Evolutionary conservation across 2,888 invertebrate genomes (phyloP).

Genomic region (Biston stratarius): DNA sequence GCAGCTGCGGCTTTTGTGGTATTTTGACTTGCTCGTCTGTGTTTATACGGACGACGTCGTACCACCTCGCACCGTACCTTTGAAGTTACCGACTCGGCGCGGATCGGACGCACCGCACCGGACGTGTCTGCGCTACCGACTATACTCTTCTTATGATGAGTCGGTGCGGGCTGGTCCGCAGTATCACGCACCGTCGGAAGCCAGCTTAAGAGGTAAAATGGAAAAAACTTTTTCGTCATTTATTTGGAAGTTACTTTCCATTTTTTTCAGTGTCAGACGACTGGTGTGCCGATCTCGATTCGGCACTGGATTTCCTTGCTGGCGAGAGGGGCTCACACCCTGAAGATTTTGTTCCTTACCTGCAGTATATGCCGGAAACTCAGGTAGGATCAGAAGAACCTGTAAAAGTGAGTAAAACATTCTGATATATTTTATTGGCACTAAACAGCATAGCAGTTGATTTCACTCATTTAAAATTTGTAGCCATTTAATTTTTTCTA

Average conservation of each 20-base stretch:
- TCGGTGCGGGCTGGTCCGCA: too few species aligned
- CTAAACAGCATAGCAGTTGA: background rate
- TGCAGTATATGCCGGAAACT: constrained; percentile 92
- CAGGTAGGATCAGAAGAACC: constrained; percentile 76
- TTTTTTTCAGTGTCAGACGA: constrained; percentile 85
- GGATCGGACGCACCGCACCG: too few species aligned
- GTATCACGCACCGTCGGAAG: too few species aligned
- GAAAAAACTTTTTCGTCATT: background rate
- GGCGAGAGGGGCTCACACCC: constrained; percentile 93
- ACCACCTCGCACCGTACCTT: too few species aligned
- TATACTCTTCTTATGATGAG: too few species aligned
- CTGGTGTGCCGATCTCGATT: constrained; percentile 91
- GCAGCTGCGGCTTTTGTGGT: too few species aligned
- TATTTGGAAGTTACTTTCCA: background rate
- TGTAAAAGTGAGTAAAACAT: constrained; percentile 26
- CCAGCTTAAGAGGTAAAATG: background rate
- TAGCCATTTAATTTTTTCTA: background rate
- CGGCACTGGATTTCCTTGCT: constrained; percentile 93
- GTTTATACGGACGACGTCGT: too few species aligned
- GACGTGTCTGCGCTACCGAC: too few species aligned
- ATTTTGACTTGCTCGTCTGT: too few species aligned
- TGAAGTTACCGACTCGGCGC: too few species aligned
- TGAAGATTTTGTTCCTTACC: constrained; percentile 95
- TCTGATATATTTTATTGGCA: constrained; percentile 13
- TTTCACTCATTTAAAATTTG: constrained; percentile 41